Evolutionary conservation across 92 coral and sea anemone genomes (phyloP), one percentile per base, ranked within the genome.

Genomic region (Epizoanthus stellaris): DNA sequence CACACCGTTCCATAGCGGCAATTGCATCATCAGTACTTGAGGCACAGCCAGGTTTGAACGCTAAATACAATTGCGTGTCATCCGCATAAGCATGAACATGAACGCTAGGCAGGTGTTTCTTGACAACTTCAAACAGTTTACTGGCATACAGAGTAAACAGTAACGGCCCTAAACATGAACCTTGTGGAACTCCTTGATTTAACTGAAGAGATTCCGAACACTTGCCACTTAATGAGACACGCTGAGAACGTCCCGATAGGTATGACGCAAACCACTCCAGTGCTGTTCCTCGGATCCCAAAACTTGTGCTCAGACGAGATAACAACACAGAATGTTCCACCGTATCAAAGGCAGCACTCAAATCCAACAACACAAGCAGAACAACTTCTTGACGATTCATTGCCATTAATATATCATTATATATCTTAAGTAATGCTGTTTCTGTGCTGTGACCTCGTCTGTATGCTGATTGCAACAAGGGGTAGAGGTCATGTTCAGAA

Each of bases 231-330:
- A 68, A 17, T 30, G 73, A 68, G 17, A 68, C 73, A 68, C 52
- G 87, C 12, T 64, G 65, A 60, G 80, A 66, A 10, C 68, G 71
- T n/a, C n/a, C n/a, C n/a, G n/a, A n/a, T n/a, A n/a, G n/a, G 61
- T 73, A 85, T 13, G 57, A 73, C 54, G 38, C 61, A 83, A 83
- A 57, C 71, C 84, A 80, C 12, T 59, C 70, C 70, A 84, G 68
- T 19, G 87, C 57, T 71, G 75, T 84, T 25, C 71, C 81, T 38
- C 76, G 63, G 40, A 84, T 71, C 34, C 81, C 87, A 84, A 84
- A 84, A 69, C 47, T 60, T 61, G 71, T 43, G 15, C 12, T 20
- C 38, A 85, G 42, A 34, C 88, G 80, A 23, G 66, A 63, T 65
- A 85, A 30, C 70, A 85, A 73, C 2, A 85, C 70, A 19, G 38